Evolutionary conservation across 1,140 invertebrate genomes (phyloP).

Genomic region (Panagrolaimus sp.): DNA sequence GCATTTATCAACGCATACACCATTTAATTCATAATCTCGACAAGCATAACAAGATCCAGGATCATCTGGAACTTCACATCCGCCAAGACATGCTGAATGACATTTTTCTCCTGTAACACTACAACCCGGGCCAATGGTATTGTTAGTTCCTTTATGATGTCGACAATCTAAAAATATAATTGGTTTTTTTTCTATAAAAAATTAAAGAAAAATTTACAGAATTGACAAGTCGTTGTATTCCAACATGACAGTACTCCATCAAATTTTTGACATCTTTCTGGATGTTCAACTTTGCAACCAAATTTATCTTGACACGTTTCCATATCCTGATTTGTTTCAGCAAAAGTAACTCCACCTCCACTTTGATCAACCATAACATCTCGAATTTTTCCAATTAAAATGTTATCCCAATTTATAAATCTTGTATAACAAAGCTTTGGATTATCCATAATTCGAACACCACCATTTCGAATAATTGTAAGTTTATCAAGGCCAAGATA

Average conservation of each 20-base stretch:
- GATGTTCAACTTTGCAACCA: conserved; percentile 38
- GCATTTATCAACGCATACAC: conserved; percentile 69
- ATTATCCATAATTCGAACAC: conserved; percentile 81
- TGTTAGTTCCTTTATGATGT: conserved; percentile 23
- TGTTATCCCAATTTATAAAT: conserved; percentile 75
- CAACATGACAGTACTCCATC: conserved; percentile 66
- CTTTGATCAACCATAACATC: conserved; percentile 45
- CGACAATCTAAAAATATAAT: conserved; percentile 36
- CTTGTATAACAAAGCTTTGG: conserved; percentile 79
- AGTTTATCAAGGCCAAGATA: conserved; percentile 77
- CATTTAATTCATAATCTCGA: conserved; percentile 66
- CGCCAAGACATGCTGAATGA: conserved; percentile 73
- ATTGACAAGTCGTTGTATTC: conserved; percentile 66
- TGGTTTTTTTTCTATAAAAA: neutral
- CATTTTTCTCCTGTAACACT: conserved; percentile 63
- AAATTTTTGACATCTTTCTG: conserved; percentile 50
- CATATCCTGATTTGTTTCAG: conserved; percentile 61
- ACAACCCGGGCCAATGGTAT: conserved; percentile 61
- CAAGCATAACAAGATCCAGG: conserved; percentile 72
- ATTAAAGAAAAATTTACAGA: conserved; percentile 50
- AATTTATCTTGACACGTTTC: conserved; percentile 56
- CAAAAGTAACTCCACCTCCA: conserved; percentile 60
- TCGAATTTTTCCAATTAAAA: conserved; percentile 58
- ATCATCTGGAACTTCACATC: conserved; percentile 67
- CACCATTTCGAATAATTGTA: conserved; percentile 74